Evolutionary conservation across 2,113 vertebrate genomes (phyloP).

Genomic region (Trematocara variabile): DNA sequence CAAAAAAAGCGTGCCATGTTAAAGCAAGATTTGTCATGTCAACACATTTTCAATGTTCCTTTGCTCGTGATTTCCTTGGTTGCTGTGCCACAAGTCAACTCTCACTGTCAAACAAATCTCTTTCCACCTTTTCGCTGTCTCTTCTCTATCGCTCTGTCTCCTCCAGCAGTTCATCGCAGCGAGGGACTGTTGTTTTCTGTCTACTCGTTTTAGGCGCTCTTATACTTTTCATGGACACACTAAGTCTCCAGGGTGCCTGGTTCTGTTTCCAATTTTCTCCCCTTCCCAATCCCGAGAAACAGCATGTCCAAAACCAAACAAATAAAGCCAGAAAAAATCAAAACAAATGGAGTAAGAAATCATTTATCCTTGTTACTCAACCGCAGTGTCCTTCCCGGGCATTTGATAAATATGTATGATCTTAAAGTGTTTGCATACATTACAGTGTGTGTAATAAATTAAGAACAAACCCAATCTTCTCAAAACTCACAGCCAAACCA

Average conservation of each 20-base stretch:
- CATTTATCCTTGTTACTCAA: background rate
- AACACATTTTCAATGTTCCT: background rate
- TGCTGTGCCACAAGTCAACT: conserved; percentile 5
- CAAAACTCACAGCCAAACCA: background rate
- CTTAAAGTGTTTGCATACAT: background rate
- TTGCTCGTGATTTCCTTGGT: background rate
- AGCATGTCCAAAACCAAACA: conserved; percentile 40
- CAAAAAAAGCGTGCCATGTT: background rate
- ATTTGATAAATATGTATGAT: background rate
- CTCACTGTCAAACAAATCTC: background rate
- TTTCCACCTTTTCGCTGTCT: background rate
- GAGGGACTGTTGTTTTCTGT: conserved; percentile 17
- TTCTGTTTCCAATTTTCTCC: conserved; percentile 68
- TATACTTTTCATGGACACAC: conserved; percentile 32
- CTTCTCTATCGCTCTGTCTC: background rate
- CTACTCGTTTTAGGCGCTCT: conserved; percentile 14
- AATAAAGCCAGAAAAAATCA: conserved; percentile 10
- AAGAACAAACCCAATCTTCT: background rate
- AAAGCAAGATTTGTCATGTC: background rate
- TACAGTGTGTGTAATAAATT: background rate
- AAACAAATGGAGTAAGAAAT: background rate
- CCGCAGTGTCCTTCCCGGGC: background rate
- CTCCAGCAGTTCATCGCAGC: background rate
- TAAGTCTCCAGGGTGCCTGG: conserved; percentile 36
- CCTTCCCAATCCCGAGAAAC: conserved; percentile 38